A percentile compares a stretch with the other conserved stretches of the same genome.
Evolutionary conservation across 2,888 invertebrate species (phyloP).

Genomic region (Neocrepidodera transversa): DNA sequence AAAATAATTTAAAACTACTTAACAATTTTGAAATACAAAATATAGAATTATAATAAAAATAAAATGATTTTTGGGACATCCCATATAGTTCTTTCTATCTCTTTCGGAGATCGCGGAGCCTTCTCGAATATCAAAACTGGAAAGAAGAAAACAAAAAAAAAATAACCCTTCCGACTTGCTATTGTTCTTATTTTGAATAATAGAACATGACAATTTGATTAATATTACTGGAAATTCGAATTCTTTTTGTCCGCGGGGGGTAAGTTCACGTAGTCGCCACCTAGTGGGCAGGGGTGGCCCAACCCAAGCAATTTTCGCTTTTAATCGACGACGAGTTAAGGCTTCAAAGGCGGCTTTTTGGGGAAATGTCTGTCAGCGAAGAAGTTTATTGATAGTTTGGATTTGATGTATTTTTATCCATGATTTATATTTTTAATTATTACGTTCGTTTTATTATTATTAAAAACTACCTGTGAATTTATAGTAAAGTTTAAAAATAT

Average conservation of each 20-base stretch:
- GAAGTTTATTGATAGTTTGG: constrained; percentile 1
- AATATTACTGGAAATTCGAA: constrained; percentile 59
- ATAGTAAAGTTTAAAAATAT: too few relatives aligned
- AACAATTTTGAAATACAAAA: too few relatives aligned
- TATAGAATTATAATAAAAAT: too few relatives aligned
- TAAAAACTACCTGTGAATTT: too few relatives aligned
- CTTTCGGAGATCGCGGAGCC: constrained; percentile 4
- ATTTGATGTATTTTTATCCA: background rate
- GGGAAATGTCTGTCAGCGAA: constrained; percentile 5
- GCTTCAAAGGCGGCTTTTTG: background rate
- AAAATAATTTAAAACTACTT: too few relatives aligned
- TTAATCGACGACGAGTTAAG: constrained; percentile 30
- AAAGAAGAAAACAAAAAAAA: constrained; percentile 26
- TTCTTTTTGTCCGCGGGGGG: constrained; percentile 57
- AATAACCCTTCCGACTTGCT: constrained; percentile 37
- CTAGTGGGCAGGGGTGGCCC: constrained; percentile 47
- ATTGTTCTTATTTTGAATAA: constrained; percentile 57
- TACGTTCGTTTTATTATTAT: too few relatives aligned
- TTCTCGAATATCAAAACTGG: constrained; percentile 15
- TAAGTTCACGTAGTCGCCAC: constrained; percentile 51
- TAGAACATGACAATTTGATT: constrained; percentile 60
- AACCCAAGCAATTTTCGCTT: constrained; percentile 48
- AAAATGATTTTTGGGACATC: background rate
- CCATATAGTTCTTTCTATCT: constrained; percentile 1
- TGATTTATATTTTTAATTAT: too few relatives aligned